phyloP scores from a whole-genome alignment of 37 sponge, comb jelly and placozoan genomes.

The Geodia barretti region DNA sequence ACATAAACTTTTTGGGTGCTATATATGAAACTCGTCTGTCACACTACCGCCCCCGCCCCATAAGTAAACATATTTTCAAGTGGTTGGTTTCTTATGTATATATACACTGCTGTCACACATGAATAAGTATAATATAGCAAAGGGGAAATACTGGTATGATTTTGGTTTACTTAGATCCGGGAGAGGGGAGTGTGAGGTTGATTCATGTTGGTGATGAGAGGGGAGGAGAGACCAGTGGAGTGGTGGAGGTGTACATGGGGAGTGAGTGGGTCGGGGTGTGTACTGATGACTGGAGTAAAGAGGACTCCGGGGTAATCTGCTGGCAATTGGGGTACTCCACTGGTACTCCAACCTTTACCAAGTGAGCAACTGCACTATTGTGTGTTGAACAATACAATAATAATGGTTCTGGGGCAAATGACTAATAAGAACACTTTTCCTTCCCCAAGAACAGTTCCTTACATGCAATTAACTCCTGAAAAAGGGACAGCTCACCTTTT shows the following conservation, averaged over 20 bases:
- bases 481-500: no score
- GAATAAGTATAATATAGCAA: background rate
- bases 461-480: no score
- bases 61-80: no score
- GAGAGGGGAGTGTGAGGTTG: conserved; percentile 11
- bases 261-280: conserved; percentile 38
- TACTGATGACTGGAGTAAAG: conserved; percentile 24
- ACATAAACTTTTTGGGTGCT: background rate
- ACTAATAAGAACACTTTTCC: background rate
- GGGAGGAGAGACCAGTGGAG: conserved; percentile 11
- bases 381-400: background rate
- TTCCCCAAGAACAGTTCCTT: background rate
- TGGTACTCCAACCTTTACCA: background rate
- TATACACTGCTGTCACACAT: background rate
- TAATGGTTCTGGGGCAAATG: background rate
- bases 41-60: background rate
- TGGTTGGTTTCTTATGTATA: background rate
- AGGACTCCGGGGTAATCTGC: conserved; percentile 16
- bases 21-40: no score
- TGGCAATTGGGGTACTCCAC: conserved; percentile 26
- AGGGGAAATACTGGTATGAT: background rate
- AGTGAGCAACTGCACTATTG: background rate
- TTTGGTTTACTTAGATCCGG: background rate
- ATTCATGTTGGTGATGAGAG: conserved; percentile 23
- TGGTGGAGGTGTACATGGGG: conserved; percentile 27